Evolutionary conservation across 2,888 invertebrate species (phyloP).

Genomic region (Ectobius pallidus): DNA sequence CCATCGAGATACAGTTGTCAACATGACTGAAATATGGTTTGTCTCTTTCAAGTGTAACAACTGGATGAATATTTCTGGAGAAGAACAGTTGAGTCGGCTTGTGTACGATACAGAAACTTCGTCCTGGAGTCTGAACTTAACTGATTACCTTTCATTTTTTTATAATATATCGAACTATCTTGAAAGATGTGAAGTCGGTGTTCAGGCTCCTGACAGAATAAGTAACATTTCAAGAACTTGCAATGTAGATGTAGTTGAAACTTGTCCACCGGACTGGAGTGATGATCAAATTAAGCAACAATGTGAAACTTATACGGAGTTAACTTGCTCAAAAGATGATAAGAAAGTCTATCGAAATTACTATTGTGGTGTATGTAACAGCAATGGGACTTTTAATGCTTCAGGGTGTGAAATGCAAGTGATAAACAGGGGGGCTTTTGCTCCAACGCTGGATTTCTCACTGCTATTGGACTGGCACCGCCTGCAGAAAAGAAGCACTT

Average conservation of each 20-base stretch:
- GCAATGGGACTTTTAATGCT: not conserved
- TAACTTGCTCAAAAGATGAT: not conserved
- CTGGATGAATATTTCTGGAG: not conserved
- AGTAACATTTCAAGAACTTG: not conserved
- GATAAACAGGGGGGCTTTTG: too few relatives aligned
- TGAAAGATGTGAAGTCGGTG: not conserved
- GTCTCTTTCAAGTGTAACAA: not conserved
- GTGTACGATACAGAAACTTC: not conserved
- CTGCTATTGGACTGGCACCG: constrained; percentile 6
- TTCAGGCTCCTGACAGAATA: not conserved
- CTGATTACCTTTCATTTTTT: not conserved
- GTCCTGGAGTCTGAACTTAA: not conserved
- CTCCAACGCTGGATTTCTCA: constrained; percentile 3
- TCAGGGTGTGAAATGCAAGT: not conserved
- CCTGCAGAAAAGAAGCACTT: not conserved
- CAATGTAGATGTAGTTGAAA: not conserved
- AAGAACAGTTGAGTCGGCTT: not conserved
- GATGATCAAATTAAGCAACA: not conserved
- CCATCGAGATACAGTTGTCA: not conserved
- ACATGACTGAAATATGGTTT: not conserved
- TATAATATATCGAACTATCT: not conserved
- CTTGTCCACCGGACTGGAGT: not conserved
- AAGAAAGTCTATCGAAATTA: not conserved
- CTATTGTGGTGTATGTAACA: constrained; percentile 6
- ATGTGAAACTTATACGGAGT: not conserved